These are phyloP conservation scores for Sinocyclocheilus rhinocerous DNA, from an alignment of 2,113 vertebrate genomes.

Conservation along the genomic window DNA sequence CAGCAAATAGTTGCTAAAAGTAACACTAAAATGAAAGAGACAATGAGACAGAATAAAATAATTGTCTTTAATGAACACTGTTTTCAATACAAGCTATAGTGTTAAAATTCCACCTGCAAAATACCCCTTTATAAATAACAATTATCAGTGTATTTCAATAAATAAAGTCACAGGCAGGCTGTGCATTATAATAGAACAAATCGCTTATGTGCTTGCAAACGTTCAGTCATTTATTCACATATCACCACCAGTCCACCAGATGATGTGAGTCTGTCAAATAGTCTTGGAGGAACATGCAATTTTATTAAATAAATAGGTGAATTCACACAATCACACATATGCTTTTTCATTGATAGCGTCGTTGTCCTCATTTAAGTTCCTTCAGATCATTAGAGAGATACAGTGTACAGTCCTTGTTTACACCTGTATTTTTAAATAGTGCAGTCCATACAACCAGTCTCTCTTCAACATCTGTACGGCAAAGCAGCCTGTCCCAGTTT, in stretches of 20 bases:
- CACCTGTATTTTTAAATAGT: neutral
- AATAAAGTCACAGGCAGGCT: constrained; percentile 53
- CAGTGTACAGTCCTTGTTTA: neutral
- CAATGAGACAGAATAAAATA: constrained; percentile 47
- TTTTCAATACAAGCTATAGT: constrained; percentile 61
- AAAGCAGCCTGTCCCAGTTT: constrained; percentile 72
- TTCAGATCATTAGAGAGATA: neutral
- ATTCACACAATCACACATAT: neutral
- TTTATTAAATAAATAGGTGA: constrained; percentile 19
- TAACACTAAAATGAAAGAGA: no score
- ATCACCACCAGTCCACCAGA: constrained; percentile 45
- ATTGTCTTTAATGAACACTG: constrained; percentile 68
- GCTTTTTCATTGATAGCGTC: neutral
- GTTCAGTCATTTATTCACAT: constrained; percentile 36
- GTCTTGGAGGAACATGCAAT: constrained; percentile 55
- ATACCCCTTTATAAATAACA: constrained; percentile 64
- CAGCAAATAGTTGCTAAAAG: no score
- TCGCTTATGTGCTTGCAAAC: constrained; percentile 31
- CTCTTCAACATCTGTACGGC: constrained; percentile 70
- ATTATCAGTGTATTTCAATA: constrained; percentile 56
- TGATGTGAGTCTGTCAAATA: constrained; percentile 17
- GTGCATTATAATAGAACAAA: constrained; percentile 40
- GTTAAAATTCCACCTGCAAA: constrained; percentile 59
- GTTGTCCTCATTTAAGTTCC: neutral
- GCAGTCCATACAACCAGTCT: neutral